Evolutionary conservation across 2,888 invertebrate species (phyloP).

Genomic region (Apodemia hepburni): DNA sequence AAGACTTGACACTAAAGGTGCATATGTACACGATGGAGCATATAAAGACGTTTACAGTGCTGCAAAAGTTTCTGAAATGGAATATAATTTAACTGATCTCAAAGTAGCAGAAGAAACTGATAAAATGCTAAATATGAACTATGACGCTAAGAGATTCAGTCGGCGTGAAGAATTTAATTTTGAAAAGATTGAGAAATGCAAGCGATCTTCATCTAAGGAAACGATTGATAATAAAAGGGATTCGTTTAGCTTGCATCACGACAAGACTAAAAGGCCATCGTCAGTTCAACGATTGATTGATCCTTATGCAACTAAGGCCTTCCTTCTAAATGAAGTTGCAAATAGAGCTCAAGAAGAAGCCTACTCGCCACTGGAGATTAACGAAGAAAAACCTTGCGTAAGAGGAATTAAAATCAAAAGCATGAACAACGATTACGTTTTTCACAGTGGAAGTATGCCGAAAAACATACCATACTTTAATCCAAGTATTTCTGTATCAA

Average conservation of each 20-base stretch:
- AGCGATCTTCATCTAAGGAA: constrained; percentile 62
- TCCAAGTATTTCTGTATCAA: constrained; percentile 52
- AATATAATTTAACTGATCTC: constrained; percentile 73
- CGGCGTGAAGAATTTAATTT: constrained; percentile 61
- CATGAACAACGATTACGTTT: constrained; percentile 56
- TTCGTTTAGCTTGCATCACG: constrained; percentile 55
- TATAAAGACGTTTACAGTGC: constrained; percentile 73
- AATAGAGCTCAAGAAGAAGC: constrained; percentile 50
- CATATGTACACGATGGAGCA: constrained; percentile 70
- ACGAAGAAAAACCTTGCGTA: constrained; percentile 57
- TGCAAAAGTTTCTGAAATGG: constrained; percentile 66
- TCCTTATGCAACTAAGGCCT: constrained; percentile 63
- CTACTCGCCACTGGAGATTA: constrained; percentile 48
- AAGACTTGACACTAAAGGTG: constrained; percentile 72
- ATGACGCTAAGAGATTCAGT: constrained; percentile 65
- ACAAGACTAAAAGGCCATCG: constrained; percentile 58
- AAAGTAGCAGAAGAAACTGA: constrained; percentile 74
- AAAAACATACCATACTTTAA: constrained; percentile 68
- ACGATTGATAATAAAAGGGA: constrained; percentile 58
- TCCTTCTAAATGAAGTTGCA: constrained; percentile 60
- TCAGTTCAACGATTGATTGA: constrained; percentile 63
- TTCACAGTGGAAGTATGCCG: constrained; percentile 68
- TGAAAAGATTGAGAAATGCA: constrained; percentile 42
- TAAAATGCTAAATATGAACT: constrained; percentile 54
- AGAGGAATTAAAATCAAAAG: constrained; percentile 59